Evolutionary conservation across 2,888 invertebrate species (phyloP), one percentile per base, ranked within the genome.

Genomic region (Corythucha ciliata): DNA sequence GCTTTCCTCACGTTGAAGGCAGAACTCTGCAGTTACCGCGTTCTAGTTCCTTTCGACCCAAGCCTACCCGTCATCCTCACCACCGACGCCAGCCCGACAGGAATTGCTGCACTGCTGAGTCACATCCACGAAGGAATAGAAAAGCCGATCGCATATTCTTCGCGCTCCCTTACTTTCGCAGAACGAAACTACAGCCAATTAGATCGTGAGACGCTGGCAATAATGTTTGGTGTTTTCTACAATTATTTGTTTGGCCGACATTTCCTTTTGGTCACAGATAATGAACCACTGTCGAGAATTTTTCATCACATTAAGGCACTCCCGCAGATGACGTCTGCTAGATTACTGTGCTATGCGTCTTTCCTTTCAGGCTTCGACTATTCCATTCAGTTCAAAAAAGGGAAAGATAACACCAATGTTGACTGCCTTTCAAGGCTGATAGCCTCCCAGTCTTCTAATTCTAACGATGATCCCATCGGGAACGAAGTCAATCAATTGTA

Each of bases 91-190:
- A n/a, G n/a, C n/a, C n/a, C n/a, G n/a, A n/a, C n/a, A 27, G 54
- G 56, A 14, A 21, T 56, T 8, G 26, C 49, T n/a, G 48, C 47
- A 10, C 22, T 58, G 7, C 41, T 53, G 7, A 48, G 46, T 12
- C 55, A 57, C 27, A 27, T 26, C 2, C n/a, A 48, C 10, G 29
- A 57, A 21, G 49, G 47, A n/a, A n/a, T 3, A 10, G 52, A 57
- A 40, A 20, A 46, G 16, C 56, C 54, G 7, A 41, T 40, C n/a
- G n/a, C n/a, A 67, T 55, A 60, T 63, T 45, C 64, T 61, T 37
- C 54, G 54, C 63, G 6, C 65, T 67, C 55, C 60, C 63, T 45
- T 64, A 62, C 39, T 57, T 53, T 20, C 26, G 46, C n/a, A n/a
- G n/a, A n/a, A n/a, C n/a, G n/a, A n/a, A n/a, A n/a, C n/a, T n/a